Evolutionary conservation across 1,140 invertebrate species (phyloP), one percentile per base, ranked within the genome.

Genomic region (Cephus cinctus): DNA sequence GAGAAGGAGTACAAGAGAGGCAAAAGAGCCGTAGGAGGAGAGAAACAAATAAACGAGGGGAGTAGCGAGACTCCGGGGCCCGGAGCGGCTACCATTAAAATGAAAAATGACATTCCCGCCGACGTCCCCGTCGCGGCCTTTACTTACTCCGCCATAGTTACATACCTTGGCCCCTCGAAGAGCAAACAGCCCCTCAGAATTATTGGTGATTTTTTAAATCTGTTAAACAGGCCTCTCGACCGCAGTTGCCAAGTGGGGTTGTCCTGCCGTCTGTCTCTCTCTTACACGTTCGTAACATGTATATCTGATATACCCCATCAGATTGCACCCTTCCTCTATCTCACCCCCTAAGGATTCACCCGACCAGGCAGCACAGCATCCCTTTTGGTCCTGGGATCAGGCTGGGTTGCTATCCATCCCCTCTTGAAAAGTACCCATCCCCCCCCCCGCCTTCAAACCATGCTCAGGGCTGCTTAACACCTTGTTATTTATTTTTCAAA

Each of bases 161-260:
- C 58, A 62, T 53, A 52, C 32, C 42, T 55, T 47, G 47, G 44
- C 47, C 63, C 48, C 54, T 47, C 39, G 34, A 44, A 52, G 51
- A 50, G 49, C 47, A 51, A 54, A 50, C 58, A 58, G 50, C 43
- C 56, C 56, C 30, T 31, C 38, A 54, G 60, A 63, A 56, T 70
- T 70, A 70, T 72, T 66, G 67, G 65, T 69, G 67, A 73, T 71
- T 71, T 73, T 74, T 77, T 73, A 76, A 76, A 76, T 76, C 73
- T 76, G 71, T 77, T 77, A 75, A 77, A 76, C 71, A 73, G 70
- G 65, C 68, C 65, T 69, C 61, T 62, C 69, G 67, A 72, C 72
- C 73, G 58, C 71, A 72, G 61, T 56, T 62, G 57, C 52, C 59
- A 43, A 32, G 35, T 40, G 48, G 41, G 45, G 39, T 51, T 45